Percentiles rank a stretch among this genome's conserved stretches.
Conservation (phyloP, 2,888 invertebrate species). For the Aspidapion aeneum region DNA sequence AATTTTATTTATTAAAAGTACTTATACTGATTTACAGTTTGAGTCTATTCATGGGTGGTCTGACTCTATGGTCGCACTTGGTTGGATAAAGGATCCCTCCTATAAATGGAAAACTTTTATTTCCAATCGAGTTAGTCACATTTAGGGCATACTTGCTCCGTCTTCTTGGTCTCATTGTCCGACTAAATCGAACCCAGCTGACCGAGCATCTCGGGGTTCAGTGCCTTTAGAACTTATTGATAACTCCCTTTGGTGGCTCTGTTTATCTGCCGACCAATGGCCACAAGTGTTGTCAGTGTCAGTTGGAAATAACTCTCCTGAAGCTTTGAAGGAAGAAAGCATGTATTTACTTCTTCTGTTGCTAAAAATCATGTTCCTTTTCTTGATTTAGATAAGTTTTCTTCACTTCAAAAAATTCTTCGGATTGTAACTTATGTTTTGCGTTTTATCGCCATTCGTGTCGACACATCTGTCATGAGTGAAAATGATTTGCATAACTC, state of each 20-base stretch:
- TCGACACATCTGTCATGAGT: background rate
- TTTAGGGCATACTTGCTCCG: conserved; percentile 2
- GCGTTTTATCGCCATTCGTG: background rate
- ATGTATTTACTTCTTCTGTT: background rate
- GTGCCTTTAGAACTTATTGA: conserved; percentile 5
- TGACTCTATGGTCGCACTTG: conserved; percentile 2
- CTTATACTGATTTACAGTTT: background rate
- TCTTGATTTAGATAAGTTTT: background rate
- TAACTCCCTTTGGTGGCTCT: conserved; percentile 6
- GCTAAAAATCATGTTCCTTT: background rate
- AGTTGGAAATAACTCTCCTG: no score
- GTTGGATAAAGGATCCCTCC: conserved; percentile 2
- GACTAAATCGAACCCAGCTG: conserved; percentile 10
- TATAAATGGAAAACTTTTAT: conserved; percentile 5
- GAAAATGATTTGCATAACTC: background rate
- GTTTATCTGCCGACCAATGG: background rate
- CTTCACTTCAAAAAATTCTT: background rate
- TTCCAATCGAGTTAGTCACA: background rate
- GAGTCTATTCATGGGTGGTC: conserved; percentile 5
- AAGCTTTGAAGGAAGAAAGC: no score
- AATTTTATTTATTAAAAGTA: conserved; percentile 1
- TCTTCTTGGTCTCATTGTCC: conserved; percentile 5
- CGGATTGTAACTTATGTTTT: background rate
- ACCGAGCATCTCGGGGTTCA: conserved; percentile 10
- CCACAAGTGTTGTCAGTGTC: no score